Conservation (phyloP, 35 echinoderm and acorn worm genomes). For the Stichopus chloronotus region DNA sequence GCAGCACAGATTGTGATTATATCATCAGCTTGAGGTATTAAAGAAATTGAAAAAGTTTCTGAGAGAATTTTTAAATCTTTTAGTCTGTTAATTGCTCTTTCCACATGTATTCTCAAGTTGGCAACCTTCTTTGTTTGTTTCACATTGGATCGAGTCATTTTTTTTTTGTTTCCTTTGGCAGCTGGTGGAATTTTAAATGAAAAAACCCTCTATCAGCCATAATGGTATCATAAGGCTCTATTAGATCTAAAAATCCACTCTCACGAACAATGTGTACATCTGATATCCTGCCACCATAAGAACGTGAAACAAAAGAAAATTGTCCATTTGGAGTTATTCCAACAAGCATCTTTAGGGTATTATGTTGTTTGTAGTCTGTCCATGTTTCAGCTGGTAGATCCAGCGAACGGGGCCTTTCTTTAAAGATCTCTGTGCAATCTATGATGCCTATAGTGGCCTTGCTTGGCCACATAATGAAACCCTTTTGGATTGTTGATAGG, state of each 20-base stretch:
- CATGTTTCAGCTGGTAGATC: conserved; percentile 63
- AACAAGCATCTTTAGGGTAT: conserved; percentile 65
- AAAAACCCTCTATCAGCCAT: conserved; percentile 64
- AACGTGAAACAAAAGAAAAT: conserved; percentile 60
- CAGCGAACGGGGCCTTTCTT: conserved; percentile 58
- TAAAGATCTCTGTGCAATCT: conserved; percentile 73
- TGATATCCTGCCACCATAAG: conserved; percentile 69
- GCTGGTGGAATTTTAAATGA: conserved; percentile 58
- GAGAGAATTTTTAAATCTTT: conserved; percentile 53
- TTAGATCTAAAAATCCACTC: conserved; percentile 32
- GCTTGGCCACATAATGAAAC: background rate
- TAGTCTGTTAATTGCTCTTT: conserved; percentile 56
- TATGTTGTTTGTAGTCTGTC: conserved; percentile 75
- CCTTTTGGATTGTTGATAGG: background rate
- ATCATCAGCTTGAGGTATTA: conserved; percentile 49
- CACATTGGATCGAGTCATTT: conserved; percentile 42
- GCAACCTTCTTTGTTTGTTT: conserved; percentile 72
- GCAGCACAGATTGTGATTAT: conserved; percentile 65
- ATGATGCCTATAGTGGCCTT: conserved; percentile 51
- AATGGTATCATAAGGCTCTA: conserved; percentile 43
- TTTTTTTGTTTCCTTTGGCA: conserved; percentile 40
- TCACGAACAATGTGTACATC: conserved; percentile 32
- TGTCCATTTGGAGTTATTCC: conserved; percentile 57
- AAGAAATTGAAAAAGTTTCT: conserved; percentile 55
- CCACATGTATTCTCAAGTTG: conserved; percentile 65